phyloP scores from a whole-genome alignment of 2,113 vertebrate species.

The Daphoenositta chrysoptera region DNA sequence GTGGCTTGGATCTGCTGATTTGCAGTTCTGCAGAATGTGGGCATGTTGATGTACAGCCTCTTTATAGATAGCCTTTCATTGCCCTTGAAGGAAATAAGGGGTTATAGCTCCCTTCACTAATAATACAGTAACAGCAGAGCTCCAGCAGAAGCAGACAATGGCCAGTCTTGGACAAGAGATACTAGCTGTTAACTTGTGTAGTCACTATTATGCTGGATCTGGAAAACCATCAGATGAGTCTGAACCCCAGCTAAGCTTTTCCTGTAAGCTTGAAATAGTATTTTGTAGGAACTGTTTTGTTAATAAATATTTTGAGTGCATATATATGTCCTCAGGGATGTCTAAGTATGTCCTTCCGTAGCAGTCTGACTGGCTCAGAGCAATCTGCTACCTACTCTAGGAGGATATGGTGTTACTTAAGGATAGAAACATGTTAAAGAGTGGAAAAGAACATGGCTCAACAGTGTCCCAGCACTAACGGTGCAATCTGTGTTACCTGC shows the following conservation, averaged over 20 bases:
- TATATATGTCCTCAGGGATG: background rate
- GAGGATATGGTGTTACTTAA: background rate
- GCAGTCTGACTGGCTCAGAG: background rate
- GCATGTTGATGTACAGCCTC: background rate
- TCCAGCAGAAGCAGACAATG: background rate
- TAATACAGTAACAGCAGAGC: background rate
- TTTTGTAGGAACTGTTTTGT: background rate
- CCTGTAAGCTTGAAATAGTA: background rate
- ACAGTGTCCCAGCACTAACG: background rate
- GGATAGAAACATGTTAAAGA: background rate
- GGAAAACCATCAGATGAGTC: background rate
- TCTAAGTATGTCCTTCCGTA: background rate
- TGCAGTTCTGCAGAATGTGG: background rate
- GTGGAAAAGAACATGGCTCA: background rate
- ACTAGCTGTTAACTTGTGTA: background rate
- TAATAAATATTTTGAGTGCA: background rate
- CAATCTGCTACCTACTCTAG: background rate
- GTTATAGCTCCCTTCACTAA: background rate
- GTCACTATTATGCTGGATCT: background rate
- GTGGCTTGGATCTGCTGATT: background rate
- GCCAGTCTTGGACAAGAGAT: background rate
- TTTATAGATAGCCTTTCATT: background rate
- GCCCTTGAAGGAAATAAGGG: background rate
- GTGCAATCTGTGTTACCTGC: background rate
- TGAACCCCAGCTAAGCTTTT: background rate